Base-by-base conservation (phyloP, 2,797 vertebrate genomes). In the Streptopelia turtur region DNA sequence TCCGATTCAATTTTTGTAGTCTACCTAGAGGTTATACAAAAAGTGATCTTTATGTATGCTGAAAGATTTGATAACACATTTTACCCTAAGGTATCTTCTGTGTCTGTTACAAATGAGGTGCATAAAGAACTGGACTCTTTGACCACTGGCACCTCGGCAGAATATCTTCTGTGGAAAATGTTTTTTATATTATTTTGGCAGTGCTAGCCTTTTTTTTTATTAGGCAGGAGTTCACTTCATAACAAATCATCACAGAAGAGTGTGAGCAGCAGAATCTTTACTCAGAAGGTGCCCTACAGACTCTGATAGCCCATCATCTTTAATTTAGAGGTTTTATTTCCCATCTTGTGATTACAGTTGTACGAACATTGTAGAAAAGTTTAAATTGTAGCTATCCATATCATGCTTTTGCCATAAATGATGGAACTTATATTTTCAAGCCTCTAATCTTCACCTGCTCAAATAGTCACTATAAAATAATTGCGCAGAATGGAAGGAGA, bases 301-400 rank as follows among this genome's bases (percentile, higher is more conserved):
- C 71, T 95, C 84, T 90, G 78, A 77, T 90, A 82, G 70, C 68
- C 82, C 74, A 90, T 95, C 93, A 87, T 80, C 92, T 95, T 95
- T 96, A 94, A 95, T 95, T 90, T 95, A 94, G 89, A 91, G 76
- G 83, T 91, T 95, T 80, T 88, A 89, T 83, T 94, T 94, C 88
- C 70, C 74, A 87, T 95, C 83, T 97, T 91, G 71, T 91, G 80
- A 92, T 96, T 96, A 78, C 64, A 95, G 68, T 66, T 92, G 90
- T 95, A 86, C 90, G 90, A 93, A 88, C 72, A 76, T 71, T 55
- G 86, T 88, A 82, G 89, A 79, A 88, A 92, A 89, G 74, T 94
- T 94, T 76, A 91, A 90, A 92, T 93, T 94, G 83, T 87, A 95
- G 89, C 89, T 95, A 82, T 92, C 80, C 4, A 0, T 94, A 81